phyloP scores from a whole-genome alignment of 2,113 vertebrate genomes.

The Trogon surrucura region DNA sequence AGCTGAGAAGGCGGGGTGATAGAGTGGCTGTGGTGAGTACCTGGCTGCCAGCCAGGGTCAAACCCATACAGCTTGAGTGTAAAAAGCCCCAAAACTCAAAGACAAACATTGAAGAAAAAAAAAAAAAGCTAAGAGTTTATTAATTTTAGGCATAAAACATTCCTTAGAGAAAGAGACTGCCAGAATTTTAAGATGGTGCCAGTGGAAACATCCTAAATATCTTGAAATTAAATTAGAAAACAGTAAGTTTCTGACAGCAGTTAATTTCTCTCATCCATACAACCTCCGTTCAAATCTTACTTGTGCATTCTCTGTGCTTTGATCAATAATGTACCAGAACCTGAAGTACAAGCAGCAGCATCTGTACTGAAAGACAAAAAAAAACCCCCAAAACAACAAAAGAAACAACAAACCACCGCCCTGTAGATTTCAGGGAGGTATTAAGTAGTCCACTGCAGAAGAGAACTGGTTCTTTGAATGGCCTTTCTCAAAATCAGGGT shows the following conservation, averaged over 20 bases:
- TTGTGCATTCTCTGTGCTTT: slow-evolving; percentile 44
- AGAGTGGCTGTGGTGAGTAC: too few relatives aligned
- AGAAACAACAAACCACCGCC: background rate
- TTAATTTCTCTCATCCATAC: background rate
- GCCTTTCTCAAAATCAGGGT: background rate
- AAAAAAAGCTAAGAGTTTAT: background rate
- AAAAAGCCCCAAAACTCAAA: background rate
- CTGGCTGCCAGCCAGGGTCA: too few relatives aligned
- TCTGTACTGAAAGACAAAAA: background rate
- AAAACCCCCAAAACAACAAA: background rate
- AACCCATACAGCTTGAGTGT: too few relatives aligned
- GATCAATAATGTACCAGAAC: slow-evolving; percentile 50
- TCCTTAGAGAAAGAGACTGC: background rate
- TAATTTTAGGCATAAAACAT: background rate
- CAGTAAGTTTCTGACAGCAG: background rate
- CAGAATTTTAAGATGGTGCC: background rate
- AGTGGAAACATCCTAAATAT: background rate
- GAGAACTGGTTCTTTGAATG: background rate
- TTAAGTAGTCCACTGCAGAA: background rate
- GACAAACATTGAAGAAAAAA: background rate
- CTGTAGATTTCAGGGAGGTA: background rate
- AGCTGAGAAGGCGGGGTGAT: too few relatives aligned
- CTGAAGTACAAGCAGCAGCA: slow-evolving; percentile 20
- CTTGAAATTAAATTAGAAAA: slow-evolving; percentile 11
- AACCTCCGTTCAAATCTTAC: background rate